Evolutionary conservation across 2,888 invertebrate species (phyloP), one percentile per base, ranked within the genome.

Genomic region (Sinopyrophorus schimmeli): DNA sequence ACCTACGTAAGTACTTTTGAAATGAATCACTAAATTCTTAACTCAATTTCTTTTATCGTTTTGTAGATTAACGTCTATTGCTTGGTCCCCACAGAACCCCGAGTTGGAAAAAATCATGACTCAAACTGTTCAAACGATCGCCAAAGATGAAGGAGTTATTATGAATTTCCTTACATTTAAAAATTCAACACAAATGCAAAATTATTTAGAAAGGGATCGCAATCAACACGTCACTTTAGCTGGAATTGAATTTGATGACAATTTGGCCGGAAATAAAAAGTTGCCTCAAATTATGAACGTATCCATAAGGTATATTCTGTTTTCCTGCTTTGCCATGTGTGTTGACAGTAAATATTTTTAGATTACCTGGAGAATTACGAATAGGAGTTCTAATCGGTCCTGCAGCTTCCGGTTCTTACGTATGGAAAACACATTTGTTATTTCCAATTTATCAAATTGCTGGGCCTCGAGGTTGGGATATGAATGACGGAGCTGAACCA

Each of bases 391-490:
- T 9, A 2, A 15, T 15, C 3, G 49, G 49, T 6, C 14, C 27
- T 1, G 24, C 14, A 9, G 43, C 32, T 6, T 38, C 31, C 5
- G 62, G 21, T 10, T 28, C 16, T 10, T 41, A 42, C 24, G 73
- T 71, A 39, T 92, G 91, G 91, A 74, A 78, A 9, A 89, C 91
- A 0, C 80, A 83, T 63, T 65, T 78, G 2, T 69, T 84, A 28
- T 91, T 55, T 48, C 61, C 64, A 3, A 3, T 50, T 3, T 60
- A 60, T 37, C 60, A 61, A 53, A 47, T 50, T n/a, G 50, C 62
- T 3, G 65, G 65, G 6, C 66, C 66, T 4, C 56, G 65, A 41
- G 31, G 16, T 27, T 39, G 35, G 15, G 30, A 38, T 24, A 39
- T 43, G 15, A 44, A 51, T 23, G 21, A 31, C 20, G 60, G 60